Conservation (phyloP, 2,888 invertebrate genomes). For the Drosophila ezoana region DNA sequence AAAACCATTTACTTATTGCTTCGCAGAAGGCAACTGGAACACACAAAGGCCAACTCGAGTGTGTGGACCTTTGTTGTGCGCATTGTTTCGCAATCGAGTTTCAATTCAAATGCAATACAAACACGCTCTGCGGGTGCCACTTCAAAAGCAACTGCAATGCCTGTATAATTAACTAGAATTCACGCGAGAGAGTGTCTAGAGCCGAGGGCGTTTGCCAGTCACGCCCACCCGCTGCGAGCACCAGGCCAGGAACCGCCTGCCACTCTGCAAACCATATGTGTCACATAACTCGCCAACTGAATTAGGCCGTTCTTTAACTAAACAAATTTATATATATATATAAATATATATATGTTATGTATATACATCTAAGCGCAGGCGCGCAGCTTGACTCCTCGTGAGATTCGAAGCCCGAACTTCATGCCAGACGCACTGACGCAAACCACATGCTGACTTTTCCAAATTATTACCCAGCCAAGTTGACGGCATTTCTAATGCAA, state of each 20-base stretch:
- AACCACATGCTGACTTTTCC: conserved; percentile 70
- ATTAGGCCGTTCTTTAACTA: conserved; percentile 49
- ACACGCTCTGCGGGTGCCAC: conserved; percentile 76
- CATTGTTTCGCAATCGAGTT: conserved; percentile 76
- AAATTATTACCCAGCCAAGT: conserved; percentile 29
- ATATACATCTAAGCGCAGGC: conserved; percentile 59
- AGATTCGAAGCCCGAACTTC: conserved; percentile 11
- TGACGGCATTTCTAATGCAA: conserved; percentile 71
- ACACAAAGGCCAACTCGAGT: conserved; percentile 55
- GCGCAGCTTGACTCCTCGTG: conserved; percentile 69
- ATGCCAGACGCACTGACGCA: conserved; percentile 66
- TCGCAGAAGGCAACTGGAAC: conserved; percentile 72
- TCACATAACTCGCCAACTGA: conserved; percentile 60
- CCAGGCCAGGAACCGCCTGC: conserved; percentile 23
- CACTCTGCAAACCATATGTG: conserved; percentile 55
- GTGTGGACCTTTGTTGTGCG: conserved; percentile 13
- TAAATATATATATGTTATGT: not conserved
- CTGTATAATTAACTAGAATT: conserved; percentile 72
- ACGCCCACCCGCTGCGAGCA: conserved; percentile 54
- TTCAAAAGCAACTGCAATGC: conserved; percentile 48
- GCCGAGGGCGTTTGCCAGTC: conserved; percentile 49
- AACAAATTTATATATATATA: not conserved
- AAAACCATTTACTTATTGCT: conserved; percentile 59
- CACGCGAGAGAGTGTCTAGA: conserved; percentile 60
- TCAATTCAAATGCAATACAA: conserved; percentile 80